These are phyloP conservation scores for Ectropis crepuscularia DNA, from an alignment of 2,888 invertebrate species.

Conservation along the genomic window DNA sequence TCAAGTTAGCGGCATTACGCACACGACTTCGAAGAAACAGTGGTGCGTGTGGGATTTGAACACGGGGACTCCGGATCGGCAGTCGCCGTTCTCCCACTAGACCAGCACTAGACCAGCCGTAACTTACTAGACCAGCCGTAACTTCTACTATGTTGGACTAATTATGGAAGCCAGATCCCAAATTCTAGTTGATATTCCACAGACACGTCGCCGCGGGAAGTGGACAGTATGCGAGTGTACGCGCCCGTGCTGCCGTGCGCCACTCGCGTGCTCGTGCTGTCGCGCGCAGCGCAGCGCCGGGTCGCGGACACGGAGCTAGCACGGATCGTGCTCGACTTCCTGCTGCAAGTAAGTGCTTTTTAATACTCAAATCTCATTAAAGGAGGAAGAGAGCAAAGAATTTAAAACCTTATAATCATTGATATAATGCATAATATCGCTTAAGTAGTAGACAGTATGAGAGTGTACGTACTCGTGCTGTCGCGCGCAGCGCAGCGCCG, in stretches of 20 bases:
- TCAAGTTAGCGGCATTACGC: too few species aligned
- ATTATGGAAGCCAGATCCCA: too few species aligned
- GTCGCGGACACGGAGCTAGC: constrained; percentile 59
- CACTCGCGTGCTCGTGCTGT: constrained; percentile 50
- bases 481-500: constrained; percentile 59
- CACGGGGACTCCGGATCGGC: too few species aligned
- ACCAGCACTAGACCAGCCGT: too few species aligned
- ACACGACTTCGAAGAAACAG: too few species aligned
- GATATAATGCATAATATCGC: too few species aligned
- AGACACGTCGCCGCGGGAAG: constrained; percentile 50
- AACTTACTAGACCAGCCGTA: too few species aligned
- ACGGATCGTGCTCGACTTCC: constrained; percentile 59
- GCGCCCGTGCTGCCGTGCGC: constrained; percentile 53
- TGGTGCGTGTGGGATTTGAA: too few species aligned
- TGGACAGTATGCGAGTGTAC: constrained; percentile 50
- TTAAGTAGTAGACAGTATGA: constrained; percentile 51
- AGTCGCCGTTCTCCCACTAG: too few species aligned
- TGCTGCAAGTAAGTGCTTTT: constrained; percentile 59
- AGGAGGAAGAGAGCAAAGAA: too few species aligned
- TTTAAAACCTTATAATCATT: too few species aligned
- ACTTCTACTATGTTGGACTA: too few species aligned
- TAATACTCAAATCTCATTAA: background rate
- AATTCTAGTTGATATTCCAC: constrained; percentile 12
- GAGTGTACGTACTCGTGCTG: constrained; percentile 50
- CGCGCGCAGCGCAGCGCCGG: constrained; percentile 58